Percentiles rank a stretch among this genome's conserved stretches.
Conservation (phyloP, 2,797 vertebrate genomes). For the Sebastes aleutianus region DNA sequence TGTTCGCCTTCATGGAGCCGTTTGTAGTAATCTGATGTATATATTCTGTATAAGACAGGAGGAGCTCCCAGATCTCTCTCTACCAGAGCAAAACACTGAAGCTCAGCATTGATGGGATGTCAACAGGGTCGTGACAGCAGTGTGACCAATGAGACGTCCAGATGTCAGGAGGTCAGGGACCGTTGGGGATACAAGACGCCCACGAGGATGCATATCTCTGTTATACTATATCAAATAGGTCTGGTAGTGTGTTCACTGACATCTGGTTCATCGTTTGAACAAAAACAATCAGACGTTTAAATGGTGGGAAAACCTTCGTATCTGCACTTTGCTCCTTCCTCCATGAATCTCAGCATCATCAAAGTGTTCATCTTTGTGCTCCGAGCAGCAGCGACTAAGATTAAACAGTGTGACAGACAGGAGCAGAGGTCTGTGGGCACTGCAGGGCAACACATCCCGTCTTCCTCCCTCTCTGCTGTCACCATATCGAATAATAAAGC, state of each 20-base stretch:
- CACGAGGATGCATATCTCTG: background rate
- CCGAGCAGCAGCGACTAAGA: constrained; percentile 5
- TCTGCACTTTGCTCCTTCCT: background rate
- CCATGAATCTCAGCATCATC: background rate
- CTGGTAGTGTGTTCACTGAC: too few relatives aligned
- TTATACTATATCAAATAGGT: too few relatives aligned
- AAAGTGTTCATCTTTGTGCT: background rate
- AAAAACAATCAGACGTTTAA: background rate
- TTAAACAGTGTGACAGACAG: constrained; percentile 20
- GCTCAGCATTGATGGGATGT: constrained; percentile 4
- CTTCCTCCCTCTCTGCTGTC: constrained; percentile 5
- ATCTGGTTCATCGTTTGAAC: too few relatives aligned
- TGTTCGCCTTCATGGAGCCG: constrained; percentile 25
- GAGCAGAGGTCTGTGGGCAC: constrained; percentile 7
- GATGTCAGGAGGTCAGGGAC: constrained; percentile 1
- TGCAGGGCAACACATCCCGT: background rate
- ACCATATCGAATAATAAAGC: constrained; percentile 5
- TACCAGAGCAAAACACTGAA: background rate
- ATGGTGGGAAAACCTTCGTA: background rate
- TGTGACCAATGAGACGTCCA: background rate
- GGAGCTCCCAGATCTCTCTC: background rate
- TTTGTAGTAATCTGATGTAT: constrained; percentile 31
- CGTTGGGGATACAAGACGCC: background rate
- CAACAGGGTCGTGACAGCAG: constrained; percentile 3
- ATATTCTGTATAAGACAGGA: background rate